Conservation (phyloP, 2,888 invertebrate species). For the Synergus laeviventris region DNA sequence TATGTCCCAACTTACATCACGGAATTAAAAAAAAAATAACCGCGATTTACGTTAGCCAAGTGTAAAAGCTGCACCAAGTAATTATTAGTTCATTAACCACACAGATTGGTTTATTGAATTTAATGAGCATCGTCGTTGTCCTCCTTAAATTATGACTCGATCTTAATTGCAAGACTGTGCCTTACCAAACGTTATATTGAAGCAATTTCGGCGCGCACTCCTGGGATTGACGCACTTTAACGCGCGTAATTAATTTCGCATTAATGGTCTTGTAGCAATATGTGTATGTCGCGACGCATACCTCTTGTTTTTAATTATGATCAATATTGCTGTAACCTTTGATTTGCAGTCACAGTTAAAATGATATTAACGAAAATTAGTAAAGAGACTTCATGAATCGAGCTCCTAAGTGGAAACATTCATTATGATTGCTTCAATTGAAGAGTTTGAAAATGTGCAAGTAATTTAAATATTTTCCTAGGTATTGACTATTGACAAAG, state of each 20-base stretch:
- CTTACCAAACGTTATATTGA: conserved; percentile 9
- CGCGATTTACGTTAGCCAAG: conserved; percentile 12
- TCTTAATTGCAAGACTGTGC: conserved; percentile 50
- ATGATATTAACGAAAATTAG: neutral
- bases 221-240: neutral
- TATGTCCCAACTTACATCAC: neutral
- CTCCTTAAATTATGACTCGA: conserved; percentile 47
- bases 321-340: conserved; percentile 7
- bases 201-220: conserved; percentile 8
- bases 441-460: no score
- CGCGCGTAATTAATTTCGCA: conserved; percentile 26
- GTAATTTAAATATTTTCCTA: no score
- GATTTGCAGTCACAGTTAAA: neutral
- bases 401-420: neutral
- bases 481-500: neutral
- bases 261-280: conserved; percentile 24
- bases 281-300: neutral
- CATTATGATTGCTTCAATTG: neutral
- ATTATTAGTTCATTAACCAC: conserved; percentile 64
- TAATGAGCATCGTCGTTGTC: conserved; percentile 50
- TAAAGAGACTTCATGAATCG: neutral
- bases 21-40: neutral
- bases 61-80: conserved; percentile 50
- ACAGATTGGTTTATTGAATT: conserved; percentile 62
- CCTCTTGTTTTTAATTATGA: conserved; percentile 13